phyloP scores from a whole-genome alignment of 2,888 invertebrate species.

The Ophonus ardosiacus region DNA sequence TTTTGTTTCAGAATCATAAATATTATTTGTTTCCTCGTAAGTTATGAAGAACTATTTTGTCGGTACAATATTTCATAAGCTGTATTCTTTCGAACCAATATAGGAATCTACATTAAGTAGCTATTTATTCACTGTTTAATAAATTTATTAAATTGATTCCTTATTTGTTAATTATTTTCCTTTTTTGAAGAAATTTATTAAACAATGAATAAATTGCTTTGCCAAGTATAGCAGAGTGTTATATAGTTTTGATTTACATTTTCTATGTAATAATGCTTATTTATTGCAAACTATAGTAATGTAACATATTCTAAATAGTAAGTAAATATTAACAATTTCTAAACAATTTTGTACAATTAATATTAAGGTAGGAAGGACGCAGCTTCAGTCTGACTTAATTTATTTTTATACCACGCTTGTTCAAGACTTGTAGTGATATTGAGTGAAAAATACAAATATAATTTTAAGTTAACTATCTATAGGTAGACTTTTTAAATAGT shows the following conservation, averaged over 20 bases:
- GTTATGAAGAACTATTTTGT: not conserved
- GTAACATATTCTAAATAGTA: slow-evolving; percentile 32
- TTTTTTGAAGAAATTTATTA: not conserved
- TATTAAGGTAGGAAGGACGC: slow-evolving; percentile 26
- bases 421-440: slow-evolving; percentile 42
- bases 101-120: not conserved
- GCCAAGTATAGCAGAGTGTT: not conserved
- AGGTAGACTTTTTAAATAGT: slow-evolving; percentile 44
- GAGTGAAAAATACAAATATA: slow-evolving; percentile 40
- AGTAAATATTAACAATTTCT: slow-evolving; percentile 24
- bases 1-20: not conserved
- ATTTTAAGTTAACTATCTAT: slow-evolving; percentile 24
- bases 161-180: not conserved
- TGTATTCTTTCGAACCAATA: slow-evolving; percentile 37
- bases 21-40: not conserved
- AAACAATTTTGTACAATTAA: slow-evolving; percentile 37
- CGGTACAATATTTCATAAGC: not conserved
- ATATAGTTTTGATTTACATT: not conserved
- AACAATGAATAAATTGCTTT: not conserved
- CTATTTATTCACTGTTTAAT: not conserved
- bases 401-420: slow-evolving; percentile 56
- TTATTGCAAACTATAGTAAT: slow-evolving; percentile 16
- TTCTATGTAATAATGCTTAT: not conserved
- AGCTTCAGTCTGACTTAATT: slow-evolving; percentile 47
- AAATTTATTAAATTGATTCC: not conserved